phyloP scores from a whole-genome alignment of 2,113 vertebrate species.

The Melospiza melodia region DNA sequence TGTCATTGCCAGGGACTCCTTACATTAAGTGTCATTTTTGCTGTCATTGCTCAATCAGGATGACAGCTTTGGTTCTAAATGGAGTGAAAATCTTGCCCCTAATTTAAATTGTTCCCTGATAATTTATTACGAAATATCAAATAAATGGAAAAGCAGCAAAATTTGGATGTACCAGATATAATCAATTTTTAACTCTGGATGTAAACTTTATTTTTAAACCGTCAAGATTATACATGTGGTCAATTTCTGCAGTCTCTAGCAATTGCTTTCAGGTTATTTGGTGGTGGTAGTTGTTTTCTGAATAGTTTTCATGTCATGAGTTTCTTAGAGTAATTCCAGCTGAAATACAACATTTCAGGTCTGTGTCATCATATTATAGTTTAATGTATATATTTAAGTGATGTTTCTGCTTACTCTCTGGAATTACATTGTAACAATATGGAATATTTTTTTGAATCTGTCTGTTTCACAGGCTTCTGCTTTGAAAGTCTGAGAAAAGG shows the following conservation, averaged over 20 bases:
- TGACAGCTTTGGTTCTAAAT: slow-evolving; percentile 54
- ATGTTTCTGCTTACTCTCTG: not conserved
- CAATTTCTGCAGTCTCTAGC: not conserved
- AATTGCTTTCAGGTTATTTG: not conserved
- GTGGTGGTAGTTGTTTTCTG: not conserved
- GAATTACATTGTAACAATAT: not conserved
- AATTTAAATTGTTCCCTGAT: slow-evolving; percentile 29
- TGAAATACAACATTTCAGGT: not conserved
- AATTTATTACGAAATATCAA: not conserved
- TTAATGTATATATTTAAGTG: not conserved
- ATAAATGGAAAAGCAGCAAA: not conserved
- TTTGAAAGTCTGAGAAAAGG: not conserved
- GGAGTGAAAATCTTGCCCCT: slow-evolving; percentile 15
- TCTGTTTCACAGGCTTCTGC: not conserved
- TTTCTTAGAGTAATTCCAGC: not conserved
- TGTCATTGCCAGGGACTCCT: slow-evolving; percentile 62
- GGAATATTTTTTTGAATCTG: not conserved
- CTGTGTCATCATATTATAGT: not conserved
- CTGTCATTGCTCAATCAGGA: slow-evolving; percentile 40
- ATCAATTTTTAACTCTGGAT: not conserved
- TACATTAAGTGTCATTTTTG: slow-evolving; percentile 58
- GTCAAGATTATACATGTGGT: not conserved
- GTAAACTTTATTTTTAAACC: slow-evolving; percentile 1
- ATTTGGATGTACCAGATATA: not conserved
- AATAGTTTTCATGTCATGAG: not conserved